Conservation (phyloP, 2,888 invertebrate species). For the Caenorhabditis zanzibari region DNA sequence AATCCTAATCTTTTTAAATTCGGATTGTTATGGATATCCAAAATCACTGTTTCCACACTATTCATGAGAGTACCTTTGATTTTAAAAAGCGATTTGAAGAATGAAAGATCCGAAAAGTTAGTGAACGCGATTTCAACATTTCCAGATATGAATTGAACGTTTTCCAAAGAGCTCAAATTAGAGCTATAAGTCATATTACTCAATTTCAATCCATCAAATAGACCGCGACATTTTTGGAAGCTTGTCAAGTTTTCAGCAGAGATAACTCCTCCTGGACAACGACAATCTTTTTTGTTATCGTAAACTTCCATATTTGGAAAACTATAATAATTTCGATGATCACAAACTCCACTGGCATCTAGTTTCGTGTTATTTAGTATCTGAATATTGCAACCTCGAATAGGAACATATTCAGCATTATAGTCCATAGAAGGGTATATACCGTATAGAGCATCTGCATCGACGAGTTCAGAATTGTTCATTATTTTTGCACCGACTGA, state of each 20-base stretch:
- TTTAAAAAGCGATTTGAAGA: not conserved
- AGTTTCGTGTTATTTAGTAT: not conserved
- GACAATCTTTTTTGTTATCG: conserved; percentile 21
- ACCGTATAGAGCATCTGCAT: not conserved
- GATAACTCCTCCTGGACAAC: conserved; percentile 3
- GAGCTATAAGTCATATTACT: not conserved
- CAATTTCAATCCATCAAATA: not conserved
- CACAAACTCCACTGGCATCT: conserved; percentile 10
- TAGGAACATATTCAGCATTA: not conserved
- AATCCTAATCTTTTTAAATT: conserved; percentile 19
- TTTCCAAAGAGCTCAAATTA: not conserved
- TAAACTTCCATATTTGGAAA: conserved; percentile 2
- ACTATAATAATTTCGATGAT: not conserved
- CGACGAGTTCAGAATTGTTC: conserved; percentile 14
- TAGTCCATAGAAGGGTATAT: not conserved
- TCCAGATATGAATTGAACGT: not conserved
- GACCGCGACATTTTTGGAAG: conserved; percentile 6
- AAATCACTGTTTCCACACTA: conserved; percentile 3
- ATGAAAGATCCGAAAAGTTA: conserved; percentile 4
- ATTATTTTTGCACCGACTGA: conserved; percentile 4
- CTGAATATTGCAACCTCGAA: not conserved
- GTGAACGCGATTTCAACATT: conserved; percentile 15
- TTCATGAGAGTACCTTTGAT: not conserved
- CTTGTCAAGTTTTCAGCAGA: not conserved
- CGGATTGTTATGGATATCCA: conserved; percentile 34